phyloP scores from a whole-genome alignment of 2,113 vertebrate species.

The Rutilus rutilus region DNA sequence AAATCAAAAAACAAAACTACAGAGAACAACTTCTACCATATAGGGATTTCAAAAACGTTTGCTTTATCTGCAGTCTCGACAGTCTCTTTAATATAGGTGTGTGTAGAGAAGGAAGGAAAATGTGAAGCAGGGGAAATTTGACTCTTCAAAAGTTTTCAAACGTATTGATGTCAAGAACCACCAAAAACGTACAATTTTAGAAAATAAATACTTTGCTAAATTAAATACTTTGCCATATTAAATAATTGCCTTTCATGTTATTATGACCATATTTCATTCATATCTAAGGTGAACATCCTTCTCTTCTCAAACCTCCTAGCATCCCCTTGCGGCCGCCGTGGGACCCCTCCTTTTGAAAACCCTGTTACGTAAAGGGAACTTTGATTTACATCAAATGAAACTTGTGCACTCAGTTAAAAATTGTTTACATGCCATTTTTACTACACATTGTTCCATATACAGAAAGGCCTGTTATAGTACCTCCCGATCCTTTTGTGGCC shows the following conservation, averaged over 20 bases:
- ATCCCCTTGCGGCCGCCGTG: background rate
- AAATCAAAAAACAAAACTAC: constrained; percentile 22
- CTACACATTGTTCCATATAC: constrained; percentile 14
- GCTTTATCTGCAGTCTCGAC: background rate
- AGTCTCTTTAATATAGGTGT: background rate
- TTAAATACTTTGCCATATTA: background rate
- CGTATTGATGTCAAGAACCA: background rate
- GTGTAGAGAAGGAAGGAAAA: background rate
- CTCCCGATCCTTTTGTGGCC: constrained; percentile 67
- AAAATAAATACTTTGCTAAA: background rate
- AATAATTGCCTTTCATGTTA: too few species aligned
- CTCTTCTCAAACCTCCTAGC: background rate
- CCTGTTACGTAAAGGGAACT: background rate
- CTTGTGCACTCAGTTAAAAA: background rate
- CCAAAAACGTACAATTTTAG: too few species aligned
- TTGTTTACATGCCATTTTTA: constrained; percentile 16
- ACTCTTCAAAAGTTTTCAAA: background rate
- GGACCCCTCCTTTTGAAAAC: background rate
- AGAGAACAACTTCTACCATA: background rate
- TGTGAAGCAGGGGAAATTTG: background rate
- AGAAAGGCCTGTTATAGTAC: constrained; percentile 59
- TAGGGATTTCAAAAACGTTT: background rate
- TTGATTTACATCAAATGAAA: background rate
- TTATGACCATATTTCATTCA: too few species aligned
- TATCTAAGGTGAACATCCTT: background rate